Base-by-base conservation (phyloP, 2,797 vertebrate genomes). In the Parauchenoglanis ngamensis region DNA sequence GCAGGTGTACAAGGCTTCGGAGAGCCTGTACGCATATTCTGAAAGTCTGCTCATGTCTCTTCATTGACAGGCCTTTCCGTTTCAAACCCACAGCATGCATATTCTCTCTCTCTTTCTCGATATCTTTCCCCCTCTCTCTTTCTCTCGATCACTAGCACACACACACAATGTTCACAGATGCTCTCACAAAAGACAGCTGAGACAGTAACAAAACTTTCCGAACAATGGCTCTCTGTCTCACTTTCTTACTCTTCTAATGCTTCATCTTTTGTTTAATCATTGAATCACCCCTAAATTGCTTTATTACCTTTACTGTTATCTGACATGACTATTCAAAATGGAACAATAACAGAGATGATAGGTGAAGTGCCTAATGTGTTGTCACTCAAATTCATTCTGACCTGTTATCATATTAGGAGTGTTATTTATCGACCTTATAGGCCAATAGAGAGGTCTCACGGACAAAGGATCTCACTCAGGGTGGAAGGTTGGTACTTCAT, bases 1-100 rank as follows among this genome's bases (percentile, higher is more conserved):
- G 93, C 96, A 96, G 95, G 95, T 96, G 90, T 89, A 63, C 83
- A 90, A 63, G 93, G 90, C 83, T 90, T 92, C 91, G 79, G 83
- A 79, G 82, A 72, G 86, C 88, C 86, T 88, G 59, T 72, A 91
- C 91, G 92, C 73, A 85, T 90, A 92, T 90, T 94, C 92, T 94
- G 94, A 96, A 95, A 95, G 94, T 95, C 94, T 95, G 93, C 93
- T 90, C 90, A 87, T 92, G 89, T 88, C 89, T 93, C 82, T 91
- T 90, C 91, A 91, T 91, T 91, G 89, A 91, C 92, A 91, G 89
- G 89, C 90, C 91, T 90, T 91, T 91, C 90, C 90, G 89, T 88
- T 90, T 80, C 61, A 83, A 87, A 89, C 91, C 92, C 92, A 92
- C 92, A 92, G 87, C 46, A 15, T 77, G 40, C 85, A 75, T 21